Evolutionary conservation across 2,113 vertebrate genomes (phyloP).

Genomic region (Hippocampus guttulatus): DNA sequence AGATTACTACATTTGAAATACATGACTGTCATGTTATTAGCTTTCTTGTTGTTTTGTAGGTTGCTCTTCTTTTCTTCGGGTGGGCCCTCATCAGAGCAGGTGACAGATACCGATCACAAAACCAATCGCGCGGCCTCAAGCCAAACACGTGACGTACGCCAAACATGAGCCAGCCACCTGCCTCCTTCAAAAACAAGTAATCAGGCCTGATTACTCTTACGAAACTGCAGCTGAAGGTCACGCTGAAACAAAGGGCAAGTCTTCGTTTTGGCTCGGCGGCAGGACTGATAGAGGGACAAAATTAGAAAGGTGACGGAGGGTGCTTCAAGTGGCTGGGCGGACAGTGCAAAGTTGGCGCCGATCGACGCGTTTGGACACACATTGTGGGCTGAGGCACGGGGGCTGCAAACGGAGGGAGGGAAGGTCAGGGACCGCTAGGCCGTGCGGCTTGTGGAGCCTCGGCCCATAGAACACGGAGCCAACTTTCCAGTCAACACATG

Average conservation of each 20-base stretch:
- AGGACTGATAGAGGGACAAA: conserved; percentile 40
- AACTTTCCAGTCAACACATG: conserved; percentile 96
- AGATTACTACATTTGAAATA: too few species aligned
- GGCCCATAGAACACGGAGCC: conserved; percentile 76
- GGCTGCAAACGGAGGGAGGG: conserved; percentile 53
- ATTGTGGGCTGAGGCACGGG: conserved; percentile 42
- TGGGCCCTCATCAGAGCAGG: conserved; percentile 1
- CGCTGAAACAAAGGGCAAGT: conserved; percentile 75
- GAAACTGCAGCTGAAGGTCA: conserved; percentile 73
- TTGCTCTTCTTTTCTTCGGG: conserved; percentile 35
- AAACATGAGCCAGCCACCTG: background rate
- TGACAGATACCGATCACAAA: too few species aligned
- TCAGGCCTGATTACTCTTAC: conserved; percentile 20
- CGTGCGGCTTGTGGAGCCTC: conserved; percentile 75
- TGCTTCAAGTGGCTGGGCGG: conserved; percentile 48
- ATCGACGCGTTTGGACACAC: conserved; percentile 55
- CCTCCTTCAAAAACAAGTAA: conserved; percentile 18
- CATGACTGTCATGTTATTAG: background rate
- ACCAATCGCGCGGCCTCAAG: too few species aligned
- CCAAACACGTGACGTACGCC: background rate
- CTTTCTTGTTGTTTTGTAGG: conserved; percentile 23
- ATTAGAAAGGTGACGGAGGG: conserved; percentile 61
- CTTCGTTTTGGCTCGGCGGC: conserved; percentile 50
- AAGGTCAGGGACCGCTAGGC: conserved; percentile 77
- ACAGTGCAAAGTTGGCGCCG: conserved; percentile 46